These are phyloP conservation scores for Metacarcinus magister DNA, from an alignment of 2,888 invertebrate genomes.

Conservation along the genomic window DNA sequence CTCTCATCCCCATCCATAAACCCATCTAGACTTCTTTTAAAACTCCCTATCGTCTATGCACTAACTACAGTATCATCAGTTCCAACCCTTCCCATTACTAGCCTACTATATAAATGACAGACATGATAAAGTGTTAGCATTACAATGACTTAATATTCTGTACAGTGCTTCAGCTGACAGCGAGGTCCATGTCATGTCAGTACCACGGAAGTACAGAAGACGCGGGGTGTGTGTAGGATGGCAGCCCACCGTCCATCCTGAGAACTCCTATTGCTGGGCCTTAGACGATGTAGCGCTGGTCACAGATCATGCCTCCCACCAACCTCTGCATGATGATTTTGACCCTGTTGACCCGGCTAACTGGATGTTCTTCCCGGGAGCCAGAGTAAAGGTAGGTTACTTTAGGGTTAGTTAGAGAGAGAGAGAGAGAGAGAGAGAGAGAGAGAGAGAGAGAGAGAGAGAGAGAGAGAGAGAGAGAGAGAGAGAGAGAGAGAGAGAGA, in stretches of 20 bases:
- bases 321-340: slow-evolving; percentile 84
- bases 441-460: no score
- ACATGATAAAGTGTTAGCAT: no score
- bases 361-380: slow-evolving; percentile 85
- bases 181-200: slow-evolving; percentile 64
- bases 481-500: no score
- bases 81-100: no score
- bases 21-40: no score
- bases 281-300: slow-evolving; percentile 85
- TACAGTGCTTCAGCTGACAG: slow-evolving; percentile 17
- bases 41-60: no score
- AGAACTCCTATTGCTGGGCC: slow-evolving; percentile 84
- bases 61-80: no score
- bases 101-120: no score
- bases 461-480: no score
- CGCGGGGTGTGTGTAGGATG: slow-evolving; percentile 69
- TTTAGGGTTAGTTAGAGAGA: background rate
- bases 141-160: background rate
- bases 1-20: no score
- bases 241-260: background rate
- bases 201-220: slow-evolving; percentile 40
- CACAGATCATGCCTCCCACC: slow-evolving; percentile 84
- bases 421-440: background rate
- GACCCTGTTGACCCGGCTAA: slow-evolving; percentile 85
- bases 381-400: slow-evolving; percentile 84